Evolutionary conservation across 2,113 vertebrate genomes (phyloP).

Genomic region (Tauraco erythrolophus): DNA sequence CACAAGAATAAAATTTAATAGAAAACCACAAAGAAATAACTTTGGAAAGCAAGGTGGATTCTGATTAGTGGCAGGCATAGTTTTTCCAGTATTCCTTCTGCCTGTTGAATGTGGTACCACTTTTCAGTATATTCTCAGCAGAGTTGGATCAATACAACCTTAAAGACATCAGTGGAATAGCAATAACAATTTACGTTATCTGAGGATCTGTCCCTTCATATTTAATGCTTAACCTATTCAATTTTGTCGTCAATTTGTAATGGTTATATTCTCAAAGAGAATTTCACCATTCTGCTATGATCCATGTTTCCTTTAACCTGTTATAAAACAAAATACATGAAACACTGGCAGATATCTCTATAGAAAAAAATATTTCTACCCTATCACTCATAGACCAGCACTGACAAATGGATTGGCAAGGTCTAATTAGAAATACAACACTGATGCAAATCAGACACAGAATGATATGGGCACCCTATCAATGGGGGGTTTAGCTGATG

Average conservation of each 20-base stretch:
- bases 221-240: neutral
- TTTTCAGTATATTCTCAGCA: slow-evolving; percentile 2
- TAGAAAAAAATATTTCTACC: neutral
- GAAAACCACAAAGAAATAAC: slow-evolving; percentile 9
- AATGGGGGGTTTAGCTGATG: neutral
- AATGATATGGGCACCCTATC: neutral
- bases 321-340: neutral
- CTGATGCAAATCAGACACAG: slow-evolving; percentile 19
- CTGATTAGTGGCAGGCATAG: neutral
- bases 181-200: neutral
- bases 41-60: neutral
- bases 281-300: neutral
- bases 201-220: neutral
- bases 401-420: neutral
- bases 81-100: neutral
- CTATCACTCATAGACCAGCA: neutral
- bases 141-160: neutral
- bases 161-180: slow-evolving; percentile 8
- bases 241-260: neutral
- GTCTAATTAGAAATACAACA: slow-evolving; percentile 19
- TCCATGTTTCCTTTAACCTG: neutral
- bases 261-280: neutral
- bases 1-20: slow-evolving; percentile 8
- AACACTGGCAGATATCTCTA: neutral
- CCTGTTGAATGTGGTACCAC: neutral